These are phyloP conservation scores for Enteromius afrohamiltoni DNA, from an alignment of 2,797 vertebrate species.

Conservation along the genomic window DNA sequence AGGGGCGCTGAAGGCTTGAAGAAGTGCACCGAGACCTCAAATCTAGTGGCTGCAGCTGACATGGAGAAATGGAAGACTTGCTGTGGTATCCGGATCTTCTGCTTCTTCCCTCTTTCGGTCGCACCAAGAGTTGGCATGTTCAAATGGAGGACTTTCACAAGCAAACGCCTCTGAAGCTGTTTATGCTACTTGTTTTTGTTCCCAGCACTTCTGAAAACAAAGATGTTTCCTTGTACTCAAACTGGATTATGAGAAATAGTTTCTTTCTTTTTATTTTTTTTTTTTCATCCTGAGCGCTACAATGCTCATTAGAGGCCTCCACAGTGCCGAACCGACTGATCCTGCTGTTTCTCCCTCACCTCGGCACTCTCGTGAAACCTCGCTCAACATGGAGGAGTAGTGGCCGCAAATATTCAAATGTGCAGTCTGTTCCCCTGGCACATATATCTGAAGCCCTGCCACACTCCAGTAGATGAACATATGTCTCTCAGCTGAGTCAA, in stretches of 20 bases:
- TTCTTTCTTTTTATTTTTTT: not conserved
- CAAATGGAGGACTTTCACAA: not conserved
- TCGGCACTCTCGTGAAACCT: constrained; percentile 45
- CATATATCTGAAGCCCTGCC: constrained; percentile 42
- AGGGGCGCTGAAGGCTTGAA: constrained; percentile 50
- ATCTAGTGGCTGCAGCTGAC: constrained; percentile 56
- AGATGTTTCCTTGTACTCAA: not conserved
- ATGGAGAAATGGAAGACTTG: constrained; percentile 40
- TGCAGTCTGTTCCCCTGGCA: constrained; percentile 57
- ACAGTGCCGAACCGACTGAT: constrained; percentile 20
- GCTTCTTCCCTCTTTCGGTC: constrained; percentile 23
- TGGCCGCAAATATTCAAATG: constrained; percentile 54
- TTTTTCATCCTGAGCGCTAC: not conserved
- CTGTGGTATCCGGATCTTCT: not conserved
- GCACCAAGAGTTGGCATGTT: not conserved
- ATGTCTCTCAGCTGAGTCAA: constrained; percentile 56
- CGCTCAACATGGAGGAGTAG: constrained; percentile 34
- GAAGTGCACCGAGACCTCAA: constrained; percentile 52
- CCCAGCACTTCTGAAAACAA: constrained; percentile 26
- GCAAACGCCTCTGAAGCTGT: constrained; percentile 18
- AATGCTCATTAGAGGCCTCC: constrained; percentile 44
- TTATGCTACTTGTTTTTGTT: constrained; percentile 42
- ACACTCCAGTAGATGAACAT: constrained; percentile 53
- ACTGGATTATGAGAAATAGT: constrained; percentile 33
- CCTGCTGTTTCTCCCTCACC: constrained; percentile 40